A percentile compares a stretch with the other conserved stretches of the same genome.
phyloP scores from a whole-genome alignment of 2,797 vertebrate genomes.

The Halcyon leucocephala region DNA sequence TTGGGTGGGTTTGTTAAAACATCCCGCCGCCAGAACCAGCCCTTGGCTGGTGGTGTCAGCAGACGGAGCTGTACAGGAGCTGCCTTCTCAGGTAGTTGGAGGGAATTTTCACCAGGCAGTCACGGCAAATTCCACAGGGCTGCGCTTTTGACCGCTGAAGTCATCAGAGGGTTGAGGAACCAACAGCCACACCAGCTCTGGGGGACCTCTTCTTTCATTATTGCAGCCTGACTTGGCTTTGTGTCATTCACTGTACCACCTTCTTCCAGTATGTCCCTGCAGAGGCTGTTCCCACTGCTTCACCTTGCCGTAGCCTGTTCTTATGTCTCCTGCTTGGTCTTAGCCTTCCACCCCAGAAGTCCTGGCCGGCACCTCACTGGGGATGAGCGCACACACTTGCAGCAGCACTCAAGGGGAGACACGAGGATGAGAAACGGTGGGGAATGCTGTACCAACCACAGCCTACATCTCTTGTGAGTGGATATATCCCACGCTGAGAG shows the following conservation, averaged over 20 bases:
- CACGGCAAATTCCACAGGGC: neutral
- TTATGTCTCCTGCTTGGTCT: neutral
- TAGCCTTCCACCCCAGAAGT: neutral
- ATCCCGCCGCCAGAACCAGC: neutral
- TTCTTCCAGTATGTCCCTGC: neutral
- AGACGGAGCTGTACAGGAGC: neutral
- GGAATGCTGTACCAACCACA: neutral
- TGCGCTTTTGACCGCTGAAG: neutral
- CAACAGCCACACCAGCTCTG: rapidly evolving
- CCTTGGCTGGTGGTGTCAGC: neutral
- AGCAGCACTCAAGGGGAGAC: neutral
- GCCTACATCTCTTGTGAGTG: neutral
- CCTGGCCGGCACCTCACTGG: neutral
- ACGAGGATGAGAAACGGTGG: rapidly evolving
- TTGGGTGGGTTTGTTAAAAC: neutral
- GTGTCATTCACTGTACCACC: rapidly evolving
- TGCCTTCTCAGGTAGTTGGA: neutral
- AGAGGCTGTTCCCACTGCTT: neutral
- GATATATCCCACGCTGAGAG: neutral
- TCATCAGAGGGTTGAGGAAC: neutral
- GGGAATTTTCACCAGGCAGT: neutral
- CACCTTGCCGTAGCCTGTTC: neutral
- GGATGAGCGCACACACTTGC: neutral
- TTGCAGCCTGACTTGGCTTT: neutral
- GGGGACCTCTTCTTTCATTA: neutral